Evolutionary conservation across 2,797 vertebrate genomes (phyloP).

Genomic region (Prionace glauca): DNA sequence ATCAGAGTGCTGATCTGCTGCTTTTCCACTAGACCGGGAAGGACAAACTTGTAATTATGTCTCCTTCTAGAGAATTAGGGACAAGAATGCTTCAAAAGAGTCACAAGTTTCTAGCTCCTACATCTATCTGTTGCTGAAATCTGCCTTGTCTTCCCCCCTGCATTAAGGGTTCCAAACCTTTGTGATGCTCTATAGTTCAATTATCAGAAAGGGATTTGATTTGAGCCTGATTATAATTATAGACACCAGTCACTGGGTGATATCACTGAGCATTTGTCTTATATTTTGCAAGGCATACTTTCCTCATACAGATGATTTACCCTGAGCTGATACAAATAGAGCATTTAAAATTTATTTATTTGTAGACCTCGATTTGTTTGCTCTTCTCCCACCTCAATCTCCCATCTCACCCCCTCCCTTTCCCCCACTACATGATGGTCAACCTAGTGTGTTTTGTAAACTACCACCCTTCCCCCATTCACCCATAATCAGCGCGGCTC

Average conservation of each 20-base stretch:
- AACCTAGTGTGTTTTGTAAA: not conserved
- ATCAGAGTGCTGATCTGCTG: too few species aligned
- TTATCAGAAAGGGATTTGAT: not conserved
- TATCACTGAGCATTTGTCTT: not conserved
- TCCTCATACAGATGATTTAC: not conserved
- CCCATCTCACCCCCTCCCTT: too few species aligned
- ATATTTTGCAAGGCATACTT: not conserved
- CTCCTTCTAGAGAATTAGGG: too few species aligned
- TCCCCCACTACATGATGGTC: not conserved
- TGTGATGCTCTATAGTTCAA: not conserved
- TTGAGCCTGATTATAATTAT: not conserved
- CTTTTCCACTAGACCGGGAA: too few species aligned
- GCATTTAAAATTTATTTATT: not conserved
- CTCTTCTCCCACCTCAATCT: too few species aligned
- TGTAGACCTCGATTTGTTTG: too few species aligned
- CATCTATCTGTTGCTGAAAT: not conserved
- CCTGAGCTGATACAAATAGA: not conserved
- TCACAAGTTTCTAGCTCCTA: not conserved
- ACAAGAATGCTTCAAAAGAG: not conserved
- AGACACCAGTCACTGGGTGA: not conserved
- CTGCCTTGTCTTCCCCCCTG: not conserved
- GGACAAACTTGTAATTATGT: too few species aligned
- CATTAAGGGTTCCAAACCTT: not conserved
- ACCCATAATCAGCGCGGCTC: too few species aligned
- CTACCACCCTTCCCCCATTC: too few species aligned